Conservation (phyloP, 2,113 vertebrate species). For the Amazona vittata region DNA sequence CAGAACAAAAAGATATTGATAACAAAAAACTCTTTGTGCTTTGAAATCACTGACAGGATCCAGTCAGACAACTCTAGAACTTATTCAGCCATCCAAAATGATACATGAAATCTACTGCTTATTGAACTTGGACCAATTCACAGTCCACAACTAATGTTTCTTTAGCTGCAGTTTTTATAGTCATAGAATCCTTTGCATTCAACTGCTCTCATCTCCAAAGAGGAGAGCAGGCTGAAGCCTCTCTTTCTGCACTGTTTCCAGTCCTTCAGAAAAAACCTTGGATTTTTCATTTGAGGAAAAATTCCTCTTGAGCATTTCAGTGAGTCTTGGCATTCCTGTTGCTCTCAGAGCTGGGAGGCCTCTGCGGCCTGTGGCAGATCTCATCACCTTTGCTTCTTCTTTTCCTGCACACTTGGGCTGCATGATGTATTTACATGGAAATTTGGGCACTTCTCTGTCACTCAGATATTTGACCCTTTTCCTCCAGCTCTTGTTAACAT, state of each 20-base stretch:
- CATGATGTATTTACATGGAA: not conserved
- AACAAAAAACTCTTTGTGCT: not conserved
- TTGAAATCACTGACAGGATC: not conserved
- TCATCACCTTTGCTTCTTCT: not conserved
- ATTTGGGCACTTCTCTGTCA: not conserved
- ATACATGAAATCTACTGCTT: not conserved
- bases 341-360: not conserved
- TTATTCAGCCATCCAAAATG: not conserved
- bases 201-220: not conserved
- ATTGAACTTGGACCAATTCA: not conserved
- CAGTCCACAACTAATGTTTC: not conserved
- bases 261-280: not conserved
- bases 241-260: not conserved
- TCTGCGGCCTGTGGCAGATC: accelerated
- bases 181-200: not conserved
- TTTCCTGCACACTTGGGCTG: not conserved
- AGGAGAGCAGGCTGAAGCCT: not conserved
- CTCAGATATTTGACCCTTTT: not conserved
- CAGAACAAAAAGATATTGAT: not conserved
- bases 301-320: not conserved
- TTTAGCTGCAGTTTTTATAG: not conserved
- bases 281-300: not conserved
- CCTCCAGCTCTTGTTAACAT: not conserved
- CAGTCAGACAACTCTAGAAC: not conserved
- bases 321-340: not conserved